These are phyloP conservation scores for Alloscopus bannaensis DNA, from an alignment of 2,888 invertebrate species.

Conservation along the genomic window DNA sequence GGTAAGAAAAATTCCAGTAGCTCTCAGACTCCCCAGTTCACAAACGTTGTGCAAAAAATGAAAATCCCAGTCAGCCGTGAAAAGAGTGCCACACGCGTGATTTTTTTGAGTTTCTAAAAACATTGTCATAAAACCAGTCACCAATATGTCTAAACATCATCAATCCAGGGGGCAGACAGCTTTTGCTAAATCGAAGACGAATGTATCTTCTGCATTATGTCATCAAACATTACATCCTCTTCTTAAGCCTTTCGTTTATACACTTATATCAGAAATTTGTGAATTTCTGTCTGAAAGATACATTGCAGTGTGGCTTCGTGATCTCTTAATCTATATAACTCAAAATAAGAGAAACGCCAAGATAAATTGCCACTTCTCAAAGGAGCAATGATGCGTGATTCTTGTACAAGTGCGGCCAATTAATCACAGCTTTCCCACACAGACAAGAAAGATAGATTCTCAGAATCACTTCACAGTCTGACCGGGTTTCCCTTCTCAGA, in stretches of 20 bases:
- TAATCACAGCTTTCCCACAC: conserved; percentile 70
- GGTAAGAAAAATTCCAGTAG: conserved; percentile 51
- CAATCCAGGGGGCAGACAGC: conserved; percentile 40
- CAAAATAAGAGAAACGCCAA: conserved; percentile 43
- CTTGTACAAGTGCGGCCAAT: conserved; percentile 71
- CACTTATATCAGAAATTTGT: background rate
- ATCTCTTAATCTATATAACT: conserved; percentile 56
- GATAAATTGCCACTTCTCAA: conserved; percentile 68
- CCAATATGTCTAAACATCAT: conserved; percentile 63
- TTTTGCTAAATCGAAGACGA: conserved; percentile 49
- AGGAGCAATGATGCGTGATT: conserved; percentile 70
- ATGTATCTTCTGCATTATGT: too few species aligned
- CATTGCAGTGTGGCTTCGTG: conserved; percentile 33
- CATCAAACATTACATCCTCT: conserved; percentile 36
- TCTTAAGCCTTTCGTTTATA: background rate
- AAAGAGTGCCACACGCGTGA: conserved; percentile 44
- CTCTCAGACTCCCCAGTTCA: too few species aligned
- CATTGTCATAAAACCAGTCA: conserved; percentile 66
- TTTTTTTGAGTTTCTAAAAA: conserved; percentile 53
- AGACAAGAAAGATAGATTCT: conserved; percentile 57
- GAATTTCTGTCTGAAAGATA: background rate
- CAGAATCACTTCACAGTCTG: too few species aligned
- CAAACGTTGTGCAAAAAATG: conserved; percentile 51
- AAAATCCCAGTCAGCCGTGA: conserved; percentile 47
- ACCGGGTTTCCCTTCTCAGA: too few species aligned